phyloP scores from a whole-genome alignment of 2,113 vertebrate species.

The Ptilonorhynchus violaceus region DNA sequence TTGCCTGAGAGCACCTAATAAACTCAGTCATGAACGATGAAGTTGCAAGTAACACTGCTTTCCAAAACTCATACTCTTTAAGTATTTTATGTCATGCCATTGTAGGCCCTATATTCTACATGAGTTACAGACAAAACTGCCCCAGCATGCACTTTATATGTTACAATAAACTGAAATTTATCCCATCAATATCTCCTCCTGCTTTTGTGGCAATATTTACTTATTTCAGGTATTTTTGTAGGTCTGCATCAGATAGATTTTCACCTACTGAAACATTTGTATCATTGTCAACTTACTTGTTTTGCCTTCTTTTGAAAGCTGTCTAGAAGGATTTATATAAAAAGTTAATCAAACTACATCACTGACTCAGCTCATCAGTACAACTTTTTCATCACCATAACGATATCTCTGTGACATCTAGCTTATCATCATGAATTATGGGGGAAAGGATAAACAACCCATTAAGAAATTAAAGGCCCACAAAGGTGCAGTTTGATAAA shows the following conservation, averaged over 20 bases:
- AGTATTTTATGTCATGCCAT: neutral
- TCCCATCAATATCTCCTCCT: neutral
- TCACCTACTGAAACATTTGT: neutral
- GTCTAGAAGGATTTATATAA: constrained; percentile 20
- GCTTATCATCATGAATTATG: constrained; percentile 41
- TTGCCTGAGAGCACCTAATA: neutral
- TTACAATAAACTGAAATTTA: neutral
- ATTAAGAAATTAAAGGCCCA: constrained; percentile 64
- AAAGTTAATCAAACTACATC: constrained; percentile 48
- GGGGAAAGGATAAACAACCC: constrained; percentile 56
- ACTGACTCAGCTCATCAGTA: neutral
- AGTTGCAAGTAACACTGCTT: neutral
- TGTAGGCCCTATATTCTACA: neutral
- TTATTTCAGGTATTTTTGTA: neutral
- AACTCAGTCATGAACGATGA: neutral
- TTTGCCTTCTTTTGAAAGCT: constrained; percentile 6
- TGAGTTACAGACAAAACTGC: neutral
- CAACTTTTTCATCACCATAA: constrained; percentile 29
- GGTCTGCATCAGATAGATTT: neutral
- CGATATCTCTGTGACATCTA: neutral
- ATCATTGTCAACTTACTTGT: neutral
- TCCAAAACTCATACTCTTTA: neutral
- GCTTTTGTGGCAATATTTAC: neutral
- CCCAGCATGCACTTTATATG: neutral
- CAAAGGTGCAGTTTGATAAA: constrained; percentile 65